A percentile compares a stretch with the other conserved stretches of the same genome.
phyloP scores from a whole-genome alignment of 2,888 invertebrate species.

The Dryocosmus kuriphilus region DNA sequence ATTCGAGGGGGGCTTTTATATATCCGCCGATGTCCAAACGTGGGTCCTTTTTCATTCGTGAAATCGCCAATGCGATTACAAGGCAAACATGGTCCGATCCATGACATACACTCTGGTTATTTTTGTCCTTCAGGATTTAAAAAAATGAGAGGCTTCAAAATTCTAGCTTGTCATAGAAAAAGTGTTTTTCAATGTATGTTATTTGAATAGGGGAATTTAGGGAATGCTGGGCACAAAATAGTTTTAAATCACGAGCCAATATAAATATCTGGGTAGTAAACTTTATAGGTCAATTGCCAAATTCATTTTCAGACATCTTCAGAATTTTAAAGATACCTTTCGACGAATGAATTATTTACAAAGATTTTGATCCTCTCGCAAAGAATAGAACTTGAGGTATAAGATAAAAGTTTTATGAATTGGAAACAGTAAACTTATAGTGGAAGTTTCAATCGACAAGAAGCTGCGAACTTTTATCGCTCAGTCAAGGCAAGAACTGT shows the following conservation, averaged over 20 bases:
- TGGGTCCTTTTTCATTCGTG: conserved; percentile 37
- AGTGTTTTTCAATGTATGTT: background rate
- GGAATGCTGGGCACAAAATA: background rate
- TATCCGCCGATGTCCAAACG: conserved; percentile 12
- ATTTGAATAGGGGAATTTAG: background rate
- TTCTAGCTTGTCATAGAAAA: background rate
- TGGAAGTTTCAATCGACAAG: conserved; percentile 38
- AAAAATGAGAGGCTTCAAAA: conserved; percentile 5
- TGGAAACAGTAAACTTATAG: conserved; percentile 32
- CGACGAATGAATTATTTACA: conserved; percentile 32
- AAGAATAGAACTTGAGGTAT: background rate
- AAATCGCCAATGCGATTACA: conserved; percentile 40
- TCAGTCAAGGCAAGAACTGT: conserved; percentile 12
- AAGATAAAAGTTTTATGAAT: conserved; percentile 38
- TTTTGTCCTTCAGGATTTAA: background rate
- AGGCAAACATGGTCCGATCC: conserved; percentile 27
- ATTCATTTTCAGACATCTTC: background rate
- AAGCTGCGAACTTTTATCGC: conserved; percentile 30
- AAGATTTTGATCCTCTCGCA: conserved; percentile 9
- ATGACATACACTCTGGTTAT: conserved; percentile 29
- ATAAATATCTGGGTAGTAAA: background rate
- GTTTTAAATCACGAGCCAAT: background rate
- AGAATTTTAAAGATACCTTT: background rate
- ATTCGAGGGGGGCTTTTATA: conserved; percentile 28
- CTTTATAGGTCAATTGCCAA: background rate